A percentile compares a stretch with the other conserved stretches of the same genome.
Conservation (phyloP, 2,797 vertebrate genomes). For the Heteromormyrus szaboi region DNA sequence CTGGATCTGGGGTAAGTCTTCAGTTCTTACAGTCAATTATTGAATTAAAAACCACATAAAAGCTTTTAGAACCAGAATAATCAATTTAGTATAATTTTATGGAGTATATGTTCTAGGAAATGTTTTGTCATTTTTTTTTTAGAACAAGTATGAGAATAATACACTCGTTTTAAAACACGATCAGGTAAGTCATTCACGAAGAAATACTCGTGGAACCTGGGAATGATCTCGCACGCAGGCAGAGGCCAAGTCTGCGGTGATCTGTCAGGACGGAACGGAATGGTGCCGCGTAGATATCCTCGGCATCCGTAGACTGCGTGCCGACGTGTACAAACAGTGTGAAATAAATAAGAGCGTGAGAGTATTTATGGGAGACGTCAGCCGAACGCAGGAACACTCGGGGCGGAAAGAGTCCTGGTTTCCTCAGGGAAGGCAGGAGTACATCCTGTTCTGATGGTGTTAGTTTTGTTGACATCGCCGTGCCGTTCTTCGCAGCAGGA, state of each 20-base stretch:
- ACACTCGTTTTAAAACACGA: background rate
- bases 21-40: background rate
- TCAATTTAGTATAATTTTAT: background rate
- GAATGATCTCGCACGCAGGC: background rate
- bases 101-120: background rate
- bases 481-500: slow-evolving; percentile 22
- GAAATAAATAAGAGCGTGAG: slow-evolving; percentile 16
- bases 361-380: slow-evolving; percentile 29
- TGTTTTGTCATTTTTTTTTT: background rate
- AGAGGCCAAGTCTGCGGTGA: background rate
- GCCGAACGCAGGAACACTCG: slow-evolving; percentile 37
- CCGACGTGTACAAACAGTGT: background rate
- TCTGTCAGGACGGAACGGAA: background rate
- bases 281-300: background rate
- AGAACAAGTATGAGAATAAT: background rate
- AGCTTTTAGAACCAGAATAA: background rate
- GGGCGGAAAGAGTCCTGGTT: slow-evolving; percentile 20
- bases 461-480: slow-evolving; percentile 56
- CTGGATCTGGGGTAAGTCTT: background rate
- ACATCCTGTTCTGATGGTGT: slow-evolving; percentile 60
- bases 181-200: background rate
- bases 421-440: slow-evolving; percentile 36
- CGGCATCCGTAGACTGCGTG: background rate
- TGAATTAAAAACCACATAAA: background rate
- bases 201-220: background rate